These are phyloP conservation scores for Empis livida DNA, from an alignment of 2,888 invertebrate species.

Conservation along the genomic window DNA sequence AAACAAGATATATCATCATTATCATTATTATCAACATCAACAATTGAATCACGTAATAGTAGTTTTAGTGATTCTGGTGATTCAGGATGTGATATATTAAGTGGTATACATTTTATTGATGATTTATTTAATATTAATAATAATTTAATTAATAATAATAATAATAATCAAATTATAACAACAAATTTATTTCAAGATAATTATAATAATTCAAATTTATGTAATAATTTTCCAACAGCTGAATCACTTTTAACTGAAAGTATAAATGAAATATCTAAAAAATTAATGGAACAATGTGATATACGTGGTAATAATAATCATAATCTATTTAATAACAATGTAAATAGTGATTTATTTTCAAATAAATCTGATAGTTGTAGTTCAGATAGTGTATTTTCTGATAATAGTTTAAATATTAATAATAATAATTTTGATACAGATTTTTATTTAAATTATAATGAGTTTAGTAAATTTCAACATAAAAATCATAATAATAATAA, in stretches of 20 bases:
- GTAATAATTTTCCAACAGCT: slow-evolving; percentile 17
- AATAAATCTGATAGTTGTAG: slow-evolving; percentile 1
- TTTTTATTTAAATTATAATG: slow-evolving; percentile 7
- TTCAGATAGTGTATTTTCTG: slow-evolving; percentile 13
- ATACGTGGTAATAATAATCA: slow-evolving; percentile 6
- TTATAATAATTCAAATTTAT: slow-evolving; percentile 2
- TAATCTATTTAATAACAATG: slow-evolving; percentile 16
- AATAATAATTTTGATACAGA: neutral
- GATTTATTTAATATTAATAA: slow-evolving; percentile 25
- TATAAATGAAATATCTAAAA: slow-evolving; percentile 35
- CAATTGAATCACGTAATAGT: slow-evolving; percentile 9
- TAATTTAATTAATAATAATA: neutral
- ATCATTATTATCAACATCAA: slow-evolving; percentile 9
- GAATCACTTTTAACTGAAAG: slow-evolving; percentile 32
- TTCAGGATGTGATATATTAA: slow-evolving; percentile 29
- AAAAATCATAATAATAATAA: too few species aligned
- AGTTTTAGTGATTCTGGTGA: slow-evolving; percentile 26
- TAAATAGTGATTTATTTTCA: slow-evolving; percentile 5
- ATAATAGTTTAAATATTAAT: neutral
- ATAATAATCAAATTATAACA: slow-evolving; percentile 5
- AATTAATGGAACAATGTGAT: slow-evolving; percentile 35
- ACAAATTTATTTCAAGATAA: neutral
- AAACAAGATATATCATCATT: slow-evolving; percentile 1
- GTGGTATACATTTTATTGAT: slow-evolving; percentile 31
- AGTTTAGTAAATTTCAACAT: slow-evolving; percentile 12